phyloP scores from a whole-genome alignment of 2,888 invertebrate species.

The Helobdella robusta region DNA sequence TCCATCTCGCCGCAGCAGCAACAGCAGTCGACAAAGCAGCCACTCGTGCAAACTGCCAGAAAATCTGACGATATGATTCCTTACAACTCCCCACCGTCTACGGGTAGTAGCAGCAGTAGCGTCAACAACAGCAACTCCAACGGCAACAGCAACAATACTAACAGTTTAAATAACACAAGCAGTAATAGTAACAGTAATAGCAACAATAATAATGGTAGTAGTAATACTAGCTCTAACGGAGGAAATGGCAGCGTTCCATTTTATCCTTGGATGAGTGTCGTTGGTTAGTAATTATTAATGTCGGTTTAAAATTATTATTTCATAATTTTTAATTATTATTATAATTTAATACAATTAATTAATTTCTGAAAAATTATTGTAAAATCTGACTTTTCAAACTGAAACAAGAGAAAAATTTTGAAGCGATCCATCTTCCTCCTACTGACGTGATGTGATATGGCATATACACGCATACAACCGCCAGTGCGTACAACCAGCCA shows the following conservation, averaged over 20 bases:
- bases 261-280: constrained; percentile 28
- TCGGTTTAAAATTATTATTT: no score
- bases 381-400: no score
- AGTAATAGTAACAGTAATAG: background rate
- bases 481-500: no score
- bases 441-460: no score
- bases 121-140: constrained; percentile 10
- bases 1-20: background rate
- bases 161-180: constrained; percentile 7
- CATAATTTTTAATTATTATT: background rate
- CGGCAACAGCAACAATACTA: constrained; percentile 5
- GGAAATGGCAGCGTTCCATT: constrained; percentile 20
- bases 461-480: no score
- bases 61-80: background rate
- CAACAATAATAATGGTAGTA: background rate
- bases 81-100: background rate
- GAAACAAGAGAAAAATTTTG: no score
- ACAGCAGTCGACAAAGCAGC: background rate
- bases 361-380: background rate
- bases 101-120: constrained; percentile 10
- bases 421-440: no score
- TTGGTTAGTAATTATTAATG: constrained; percentile 20
- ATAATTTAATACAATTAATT: background rate
- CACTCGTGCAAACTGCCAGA: no score
- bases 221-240: no score